A percentile compares a stretch with the other conserved stretches of the same genome.
These are phyloP conservation scores for Melipona quadrifasciata DNA, from an alignment of 1,140 invertebrate genomes.

Conservation along the genomic window DNA sequence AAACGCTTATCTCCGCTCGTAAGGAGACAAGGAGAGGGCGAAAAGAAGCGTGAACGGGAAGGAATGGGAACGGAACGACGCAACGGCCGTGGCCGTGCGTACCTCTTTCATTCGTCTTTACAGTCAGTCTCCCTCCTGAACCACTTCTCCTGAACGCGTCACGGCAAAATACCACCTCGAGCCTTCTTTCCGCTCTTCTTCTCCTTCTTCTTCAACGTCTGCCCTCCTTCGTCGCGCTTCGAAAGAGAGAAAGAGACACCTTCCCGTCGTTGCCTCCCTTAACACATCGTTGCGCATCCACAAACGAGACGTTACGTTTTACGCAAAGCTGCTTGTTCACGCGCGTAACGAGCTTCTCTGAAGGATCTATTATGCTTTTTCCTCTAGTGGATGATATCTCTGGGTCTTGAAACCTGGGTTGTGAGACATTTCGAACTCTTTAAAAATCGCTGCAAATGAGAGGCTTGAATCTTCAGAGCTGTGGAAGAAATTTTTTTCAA, in stretches of 20 bases:
- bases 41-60: slow-evolving; percentile 4
- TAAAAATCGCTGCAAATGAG: too few relatives aligned
- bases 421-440: too few relatives aligned
- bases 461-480: too few relatives aligned
- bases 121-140: not conserved
- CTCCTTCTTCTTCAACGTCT: not conserved
- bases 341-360: slow-evolving; percentile 65
- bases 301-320: slow-evolving; percentile 42
- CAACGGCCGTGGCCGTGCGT: not conserved
- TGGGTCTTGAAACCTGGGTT: not conserved
- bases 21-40: slow-evolving; percentile 29
- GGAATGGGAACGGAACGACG: not conserved
- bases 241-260: too few relatives aligned
- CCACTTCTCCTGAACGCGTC: slow-evolving; percentile 14
- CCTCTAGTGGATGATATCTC: not conserved
- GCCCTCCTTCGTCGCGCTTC: not conserved
- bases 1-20: slow-evolving; percentile 42
- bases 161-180: slow-evolving; percentile 12
- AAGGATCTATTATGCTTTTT: slow-evolving; percentile 22
- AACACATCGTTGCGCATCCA: slow-evolving; percentile 30
- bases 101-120: slow-evolving; percentile 35
- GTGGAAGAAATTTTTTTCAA: too few relatives aligned
- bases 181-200: not conserved
- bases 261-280: slow-evolving; percentile 1
- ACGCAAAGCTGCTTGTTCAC: slow-evolving; percentile 63